A percentile compares a stretch with the other conserved stretches of the same genome.
Evolutionary conservation across 92 coral and sea anemone species (phyloP).

Genomic region (Epizoanthus stellaris): DNA sequence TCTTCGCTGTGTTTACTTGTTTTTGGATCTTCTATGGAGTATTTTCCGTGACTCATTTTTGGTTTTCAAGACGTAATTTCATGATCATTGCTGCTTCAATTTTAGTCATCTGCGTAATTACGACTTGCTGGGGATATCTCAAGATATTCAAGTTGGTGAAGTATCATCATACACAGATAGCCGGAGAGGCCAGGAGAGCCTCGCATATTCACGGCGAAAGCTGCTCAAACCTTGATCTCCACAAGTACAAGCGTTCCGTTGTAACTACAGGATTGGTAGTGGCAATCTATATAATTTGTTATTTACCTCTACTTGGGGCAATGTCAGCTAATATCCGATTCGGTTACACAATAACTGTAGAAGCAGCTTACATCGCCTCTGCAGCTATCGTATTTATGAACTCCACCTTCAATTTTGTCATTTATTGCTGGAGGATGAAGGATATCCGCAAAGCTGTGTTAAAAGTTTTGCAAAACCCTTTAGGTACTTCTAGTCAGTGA

Average conservation of each 20-base stretch:
- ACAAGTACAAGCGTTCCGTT: slow-evolving; percentile 43
- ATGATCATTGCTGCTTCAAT: not conserved
- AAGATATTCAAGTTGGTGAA: slow-evolving; percentile 46
- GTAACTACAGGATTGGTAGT: slow-evolving; percentile 50
- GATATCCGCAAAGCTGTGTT: slow-evolving; percentile 56
- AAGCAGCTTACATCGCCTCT: slow-evolving; percentile 40
- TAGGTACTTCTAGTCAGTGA: no score
- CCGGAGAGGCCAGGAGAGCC: slow-evolving; percentile 24
- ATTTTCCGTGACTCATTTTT: slow-evolving; percentile 23
- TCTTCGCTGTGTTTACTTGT: slow-evolving; percentile 8
- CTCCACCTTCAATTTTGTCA: slow-evolving; percentile 59
- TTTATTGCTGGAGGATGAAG: slow-evolving; percentile 72
- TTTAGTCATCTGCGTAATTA: slow-evolving; percentile 38
- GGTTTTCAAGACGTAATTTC: slow-evolving; percentile 9
- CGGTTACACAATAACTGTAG: slow-evolving; percentile 37
- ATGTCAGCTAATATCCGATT: slow-evolving; percentile 25
- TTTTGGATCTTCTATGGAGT: slow-evolving; percentile 50
- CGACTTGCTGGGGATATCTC: slow-evolving; percentile 44
- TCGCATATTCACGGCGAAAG: slow-evolving; percentile 7
- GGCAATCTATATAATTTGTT: slow-evolving; percentile 47
- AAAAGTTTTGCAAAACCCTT: not conserved
- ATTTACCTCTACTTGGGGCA: slow-evolving; percentile 34
- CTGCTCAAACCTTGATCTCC: slow-evolving; percentile 20
- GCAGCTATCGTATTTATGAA: slow-evolving; percentile 42
- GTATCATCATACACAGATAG: slow-evolving; percentile 40